Conservation (phyloP, 2,888 invertebrate genomes). For the Pyrochroa serraticornis region DNA sequence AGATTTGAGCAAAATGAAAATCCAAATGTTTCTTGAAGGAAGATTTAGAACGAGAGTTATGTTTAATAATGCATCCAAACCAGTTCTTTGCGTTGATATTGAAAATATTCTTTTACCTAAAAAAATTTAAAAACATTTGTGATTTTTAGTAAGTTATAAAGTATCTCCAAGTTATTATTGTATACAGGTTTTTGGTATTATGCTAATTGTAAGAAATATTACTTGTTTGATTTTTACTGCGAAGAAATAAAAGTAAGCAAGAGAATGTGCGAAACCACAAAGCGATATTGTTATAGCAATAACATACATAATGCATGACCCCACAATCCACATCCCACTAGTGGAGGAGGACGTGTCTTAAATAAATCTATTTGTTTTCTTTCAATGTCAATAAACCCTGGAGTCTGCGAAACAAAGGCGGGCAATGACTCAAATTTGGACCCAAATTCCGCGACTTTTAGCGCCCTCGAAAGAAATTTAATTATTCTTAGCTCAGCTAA, state of each 20-base stretch:
- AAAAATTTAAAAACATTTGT: not conserved
- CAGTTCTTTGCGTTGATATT: constrained; percentile 10
- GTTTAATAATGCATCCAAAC: constrained; percentile 1
- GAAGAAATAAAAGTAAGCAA: not conserved
- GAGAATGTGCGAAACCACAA: constrained; percentile 8
- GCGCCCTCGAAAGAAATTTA: not conserved
- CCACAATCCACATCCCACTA: constrained; percentile 26
- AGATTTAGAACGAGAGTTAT: constrained; percentile 5
- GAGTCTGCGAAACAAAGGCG: not conserved
- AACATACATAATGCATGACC: constrained; percentile 25
- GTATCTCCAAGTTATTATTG: too few species aligned
- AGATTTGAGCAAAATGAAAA: constrained; percentile 15
- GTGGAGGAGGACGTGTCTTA: constrained; percentile 20
- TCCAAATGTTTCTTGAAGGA: constrained; percentile 21
- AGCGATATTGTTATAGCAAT: not conserved
- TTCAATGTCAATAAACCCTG: constrained; percentile 28
- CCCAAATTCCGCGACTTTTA: not conserved
- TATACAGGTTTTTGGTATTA: too few species aligned
- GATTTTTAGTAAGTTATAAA: too few species aligned
- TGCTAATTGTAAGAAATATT: not conserved
- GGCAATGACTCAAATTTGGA: not conserved
- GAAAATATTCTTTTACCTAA: constrained; percentile 6
- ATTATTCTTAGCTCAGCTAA: not conserved
- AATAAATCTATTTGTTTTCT: constrained; percentile 24
- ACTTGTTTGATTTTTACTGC: constrained; percentile 2